These are phyloP conservation scores for Sycobia sp. DNA, from an alignment of 1,140 invertebrate genomes.

Conservation along the genomic window DNA sequence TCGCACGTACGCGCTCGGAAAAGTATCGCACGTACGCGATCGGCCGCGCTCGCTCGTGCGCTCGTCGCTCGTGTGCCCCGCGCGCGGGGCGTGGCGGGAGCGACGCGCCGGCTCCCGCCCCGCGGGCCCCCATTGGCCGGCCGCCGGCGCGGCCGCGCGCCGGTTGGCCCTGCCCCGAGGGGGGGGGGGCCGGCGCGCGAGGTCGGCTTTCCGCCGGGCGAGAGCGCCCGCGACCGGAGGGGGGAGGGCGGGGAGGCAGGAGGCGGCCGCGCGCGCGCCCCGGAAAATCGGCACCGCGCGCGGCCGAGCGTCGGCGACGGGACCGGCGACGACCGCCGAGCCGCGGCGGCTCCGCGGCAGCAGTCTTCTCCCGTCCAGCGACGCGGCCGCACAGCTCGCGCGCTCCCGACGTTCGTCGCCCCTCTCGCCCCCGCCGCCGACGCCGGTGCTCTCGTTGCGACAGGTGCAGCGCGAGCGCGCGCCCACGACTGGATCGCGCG, in stretches of 20 bases:
- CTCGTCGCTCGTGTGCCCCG: background rate
- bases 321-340: no score
- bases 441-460: background rate
- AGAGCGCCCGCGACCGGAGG: background rate
- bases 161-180: background rate
- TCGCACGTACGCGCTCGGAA: background rate
- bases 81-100: background rate
- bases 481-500: no score
- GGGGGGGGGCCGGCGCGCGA: background rate
- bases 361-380: conserved; percentile 60
- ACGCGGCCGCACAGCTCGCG: conserved; percentile 53
- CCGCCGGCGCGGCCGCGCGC: no score
- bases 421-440: background rate
- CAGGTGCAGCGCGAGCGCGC: no score
- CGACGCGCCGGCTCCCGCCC: background rate
- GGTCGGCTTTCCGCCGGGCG: background rate
- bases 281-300: conserved; percentile 22
- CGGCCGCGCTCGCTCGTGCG: no score
- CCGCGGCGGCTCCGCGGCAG: no score
- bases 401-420: background rate
- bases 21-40: no score
- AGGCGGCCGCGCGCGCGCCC: background rate
- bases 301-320: conserved; percentile 48
- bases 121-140: background rate
- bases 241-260: background rate